Conservation (phyloP, 2,797 vertebrate genomes). For the Hemitrygon akajei region DNA sequence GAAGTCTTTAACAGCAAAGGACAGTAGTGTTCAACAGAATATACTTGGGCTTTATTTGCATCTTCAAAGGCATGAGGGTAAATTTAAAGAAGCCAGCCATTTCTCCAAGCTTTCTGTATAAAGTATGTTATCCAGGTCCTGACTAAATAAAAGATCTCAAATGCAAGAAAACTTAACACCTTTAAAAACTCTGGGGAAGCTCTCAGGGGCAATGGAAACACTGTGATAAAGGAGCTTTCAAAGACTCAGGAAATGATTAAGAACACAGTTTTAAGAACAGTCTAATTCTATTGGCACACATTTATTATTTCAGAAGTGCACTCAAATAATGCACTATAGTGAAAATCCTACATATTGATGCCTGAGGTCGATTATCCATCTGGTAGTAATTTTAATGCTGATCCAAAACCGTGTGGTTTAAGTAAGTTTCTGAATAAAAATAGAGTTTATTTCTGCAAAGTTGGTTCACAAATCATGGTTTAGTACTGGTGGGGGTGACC, state of each 20-base stretch:
- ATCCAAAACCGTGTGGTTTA: neutral
- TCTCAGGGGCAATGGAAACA: neutral
- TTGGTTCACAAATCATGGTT: neutral
- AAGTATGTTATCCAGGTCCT: neutral
- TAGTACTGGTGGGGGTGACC: neutral
- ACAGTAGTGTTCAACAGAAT: neutral
- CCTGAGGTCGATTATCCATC: neutral
- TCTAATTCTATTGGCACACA: conserved; percentile 18
- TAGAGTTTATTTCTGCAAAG: neutral
- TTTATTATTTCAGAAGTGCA: conserved; percentile 18
- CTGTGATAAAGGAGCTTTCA: neutral
- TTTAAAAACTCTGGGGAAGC: no score
- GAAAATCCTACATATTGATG: neutral
- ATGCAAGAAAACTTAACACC: no score
- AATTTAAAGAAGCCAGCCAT: neutral
- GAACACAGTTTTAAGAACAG: neutral
- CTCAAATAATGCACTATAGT: neutral
- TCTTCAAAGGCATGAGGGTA: neutral
- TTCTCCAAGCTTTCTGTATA: neutral
- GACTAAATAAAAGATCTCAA: neutral
- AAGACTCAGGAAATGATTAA: conserved; percentile 1
- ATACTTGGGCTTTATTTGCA: neutral
- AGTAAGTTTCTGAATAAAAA: neutral
- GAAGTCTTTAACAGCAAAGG: neutral
- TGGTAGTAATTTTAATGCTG: neutral